Percentiles rank a stretch among this genome's conserved stretches.
These are phyloP conservation scores for Frieseomelitta varia DNA, from an alignment of 1,140 invertebrate species.

Conservation along the genomic window DNA sequence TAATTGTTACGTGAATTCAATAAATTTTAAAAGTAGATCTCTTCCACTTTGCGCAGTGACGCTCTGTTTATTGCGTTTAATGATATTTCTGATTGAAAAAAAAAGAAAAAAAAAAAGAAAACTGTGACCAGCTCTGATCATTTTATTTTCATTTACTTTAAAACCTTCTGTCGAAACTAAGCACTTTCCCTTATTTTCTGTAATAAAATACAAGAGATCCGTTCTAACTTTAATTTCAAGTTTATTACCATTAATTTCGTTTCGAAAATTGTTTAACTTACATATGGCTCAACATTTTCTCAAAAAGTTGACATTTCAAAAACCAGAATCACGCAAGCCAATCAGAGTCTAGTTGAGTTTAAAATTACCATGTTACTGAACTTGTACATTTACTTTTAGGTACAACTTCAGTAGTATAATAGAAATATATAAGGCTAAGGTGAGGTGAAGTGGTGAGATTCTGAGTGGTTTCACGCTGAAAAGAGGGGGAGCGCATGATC, in stretches of 20 bases:
- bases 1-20: not conserved
- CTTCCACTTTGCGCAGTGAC: not conserved
- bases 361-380: no score
- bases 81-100: not conserved
- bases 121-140: not conserved
- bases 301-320: no score
- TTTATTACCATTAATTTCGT: no score
- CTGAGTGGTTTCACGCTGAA: not conserved
- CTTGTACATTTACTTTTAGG: no score
- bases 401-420: not conserved
- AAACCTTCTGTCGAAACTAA: not conserved
- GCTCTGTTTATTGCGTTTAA: not conserved
- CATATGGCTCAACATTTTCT: no score
- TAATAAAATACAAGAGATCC: no score
- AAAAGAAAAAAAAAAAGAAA: not conserved
- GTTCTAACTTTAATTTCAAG: no score
- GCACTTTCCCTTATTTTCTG: not conserved
- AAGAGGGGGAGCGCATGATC: not conserved
- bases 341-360: no score
- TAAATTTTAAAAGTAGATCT: not conserved
- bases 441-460: not conserved
- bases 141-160: not conserved
- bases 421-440: not conserved
- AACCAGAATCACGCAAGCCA: no score
- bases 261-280: no score